Evolutionary conservation across 2,797 vertebrate genomes (phyloP), one percentile per base, ranked within the genome.

Genomic region (Coreius guichenoti): DNA sequence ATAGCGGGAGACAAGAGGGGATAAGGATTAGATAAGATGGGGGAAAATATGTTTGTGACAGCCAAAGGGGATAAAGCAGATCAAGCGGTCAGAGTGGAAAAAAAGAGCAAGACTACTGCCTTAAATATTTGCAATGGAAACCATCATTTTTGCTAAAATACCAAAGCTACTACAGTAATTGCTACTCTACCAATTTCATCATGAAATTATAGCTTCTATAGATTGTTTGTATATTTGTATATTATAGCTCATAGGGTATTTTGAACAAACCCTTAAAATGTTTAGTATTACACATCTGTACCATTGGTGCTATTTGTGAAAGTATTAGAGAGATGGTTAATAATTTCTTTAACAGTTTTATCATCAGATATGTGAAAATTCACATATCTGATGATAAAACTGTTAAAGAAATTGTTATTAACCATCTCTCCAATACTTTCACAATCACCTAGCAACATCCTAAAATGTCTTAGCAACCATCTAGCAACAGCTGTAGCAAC

Each of bases 41-140:
- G 23, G 70, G 47, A 82, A 84, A 80, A 74, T 82, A 87, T 72
- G 82, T 43, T 47, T 72, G 74, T 84, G 65, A 81, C 17, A 76
- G 81, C 33, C 56, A 80, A 76, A 69, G 45, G 36, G 69, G 49
- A 72, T 65, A 84, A 84, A 77, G 45, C 45, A 80, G 47, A 77
- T 86, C 80, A 82, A 76, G 82, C 23, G 11, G 69, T 69, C 63
- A 87, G 11, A 23, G 11, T 33, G 43, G n/a, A 23, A 80, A 72
- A 82, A 80, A 85, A 74, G 36, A 73, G 68, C 54, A 72, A 73
- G 43, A n/a, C 51, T 16, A 1, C 63, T 31, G 63, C 43, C 61
- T 33, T 63, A 49, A 67, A 80, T 47, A 47, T 26, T 79, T 65
- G 77, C 5, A 26, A 2, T 61, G 26, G 9, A 79, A 65, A 65